Percentiles rank a stretch among this genome's conserved stretches.
Conservation (phyloP, 2,797 vertebrate species). For the Hippocampus kuda region DNA sequence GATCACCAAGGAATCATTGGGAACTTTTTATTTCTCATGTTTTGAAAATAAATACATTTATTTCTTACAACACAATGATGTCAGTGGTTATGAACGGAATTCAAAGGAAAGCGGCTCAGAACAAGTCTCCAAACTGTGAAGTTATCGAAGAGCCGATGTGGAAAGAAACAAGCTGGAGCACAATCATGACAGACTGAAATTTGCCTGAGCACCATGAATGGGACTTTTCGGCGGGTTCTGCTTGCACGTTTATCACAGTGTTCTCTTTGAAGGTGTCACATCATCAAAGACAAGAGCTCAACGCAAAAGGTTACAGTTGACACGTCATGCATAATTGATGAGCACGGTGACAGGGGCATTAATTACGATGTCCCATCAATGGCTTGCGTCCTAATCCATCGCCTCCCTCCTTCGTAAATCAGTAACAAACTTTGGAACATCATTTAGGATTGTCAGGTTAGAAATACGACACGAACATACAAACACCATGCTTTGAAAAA, state of each 20-base stretch:
- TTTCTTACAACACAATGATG: constrained; percentile 44
- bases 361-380: constrained; percentile 60
- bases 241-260: constrained; percentile 66
- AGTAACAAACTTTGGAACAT: constrained; percentile 44
- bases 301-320: constrained; percentile 48
- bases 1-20: constrained; percentile 33
- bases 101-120: constrained; percentile 35
- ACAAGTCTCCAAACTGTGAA: constrained; percentile 27
- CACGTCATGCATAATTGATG: constrained; percentile 61
- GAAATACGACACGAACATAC: constrained; percentile 59
- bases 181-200: neutral
- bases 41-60: constrained; percentile 49
- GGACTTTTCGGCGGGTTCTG: constrained; percentile 3
- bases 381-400: constrained; percentile 68
- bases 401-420: constrained; percentile 58
- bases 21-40: constrained; percentile 54
- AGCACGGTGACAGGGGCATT: constrained; percentile 48
- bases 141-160: constrained; percentile 42
- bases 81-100: constrained; percentile 27
- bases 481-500: constrained; percentile 56
- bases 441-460: constrained; percentile 38
- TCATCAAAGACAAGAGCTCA: constrained; percentile 37
- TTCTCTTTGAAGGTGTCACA: constrained; percentile 45
- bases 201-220: neutral
- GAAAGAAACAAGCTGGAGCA: constrained; percentile 19